phyloP scores from a whole-genome alignment of 2,113 vertebrate genomes.

The Rhinopomastus cyanomelas region DNA sequence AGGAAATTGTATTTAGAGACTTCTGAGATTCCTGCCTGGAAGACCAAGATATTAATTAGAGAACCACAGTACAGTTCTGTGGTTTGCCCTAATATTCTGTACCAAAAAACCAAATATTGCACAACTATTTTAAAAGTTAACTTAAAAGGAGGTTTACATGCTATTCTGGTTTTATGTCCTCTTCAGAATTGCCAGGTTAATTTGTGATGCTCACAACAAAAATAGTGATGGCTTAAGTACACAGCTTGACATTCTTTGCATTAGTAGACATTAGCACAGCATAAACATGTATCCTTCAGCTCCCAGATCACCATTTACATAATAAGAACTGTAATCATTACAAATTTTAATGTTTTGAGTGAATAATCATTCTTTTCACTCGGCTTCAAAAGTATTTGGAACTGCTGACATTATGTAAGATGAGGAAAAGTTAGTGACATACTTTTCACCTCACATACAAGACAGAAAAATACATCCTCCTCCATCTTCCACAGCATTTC shows the following conservation, averaged over 20 bases:
- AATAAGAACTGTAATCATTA: neutral
- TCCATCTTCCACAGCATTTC: neutral
- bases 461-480: neutral
- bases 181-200: neutral
- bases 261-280: neutral
- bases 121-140: neutral
- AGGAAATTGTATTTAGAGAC: neutral
- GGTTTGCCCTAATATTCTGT: neutral
- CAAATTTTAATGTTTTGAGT: neutral
- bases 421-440: neutral
- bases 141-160: neutral
- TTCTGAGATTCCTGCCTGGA: neutral
- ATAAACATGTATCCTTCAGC: neutral
- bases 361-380: neutral
- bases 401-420: neutral
- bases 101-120: neutral
- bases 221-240: neutral
- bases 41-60: neutral
- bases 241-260: neutral
- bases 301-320: neutral
- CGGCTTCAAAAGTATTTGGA: neutral
- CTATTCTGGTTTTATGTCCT: neutral
- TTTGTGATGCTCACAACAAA: slow-evolving; percentile 9
- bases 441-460: neutral
- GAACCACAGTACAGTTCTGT: neutral